phyloP scores from a whole-genome alignment of 2,797 vertebrate genomes.

The Apogon hyalosoma region DNA sequence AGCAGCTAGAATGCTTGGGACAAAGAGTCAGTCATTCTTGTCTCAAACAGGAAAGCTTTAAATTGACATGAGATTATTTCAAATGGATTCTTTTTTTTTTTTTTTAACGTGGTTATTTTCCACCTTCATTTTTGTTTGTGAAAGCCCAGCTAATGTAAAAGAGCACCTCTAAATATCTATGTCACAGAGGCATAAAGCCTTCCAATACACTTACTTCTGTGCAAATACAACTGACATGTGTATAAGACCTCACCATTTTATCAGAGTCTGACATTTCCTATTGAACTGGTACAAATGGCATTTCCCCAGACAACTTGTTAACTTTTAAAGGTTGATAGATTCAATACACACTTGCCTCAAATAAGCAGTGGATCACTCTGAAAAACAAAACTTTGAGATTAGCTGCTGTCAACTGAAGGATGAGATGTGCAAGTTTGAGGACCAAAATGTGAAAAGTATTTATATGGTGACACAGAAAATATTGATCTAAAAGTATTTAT shows the following conservation, averaged over 20 bases:
- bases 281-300: slow-evolving; percentile 89
- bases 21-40: slow-evolving; percentile 29
- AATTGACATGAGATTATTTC: slow-evolving; percentile 49
- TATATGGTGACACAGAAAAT: slow-evolving; percentile 66
- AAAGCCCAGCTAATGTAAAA: slow-evolving; percentile 28
- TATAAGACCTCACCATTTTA: slow-evolving; percentile 80
- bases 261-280: slow-evolving; percentile 88
- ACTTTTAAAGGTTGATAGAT: slow-evolving; percentile 91
- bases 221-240: slow-evolving; percentile 72
- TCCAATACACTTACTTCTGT: slow-evolving; percentile 50
- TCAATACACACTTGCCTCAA: slow-evolving; percentile 78
- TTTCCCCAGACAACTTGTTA: slow-evolving; percentile 91
- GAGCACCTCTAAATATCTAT: slow-evolving; percentile 46
- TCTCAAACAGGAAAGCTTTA: slow-evolving; percentile 28
- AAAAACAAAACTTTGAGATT: slow-evolving; percentile 85
- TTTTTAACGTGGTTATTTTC: slow-evolving; percentile 24
- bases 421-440: slow-evolving; percentile 74
- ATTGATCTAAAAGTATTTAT: slow-evolving; percentile 78
- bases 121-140: slow-evolving; percentile 12
- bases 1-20: slow-evolving; percentile 11
- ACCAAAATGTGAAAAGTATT: slow-evolving; percentile 70
- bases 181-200: slow-evolving; percentile 57
- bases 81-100: slow-evolving; percentile 1
- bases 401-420: slow-evolving; percentile 82
- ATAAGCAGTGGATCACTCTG: slow-evolving; percentile 80